Evolutionary conservation across 2,797 vertebrate species (phyloP).

Genomic region (Enteromius treurensis): DNA sequence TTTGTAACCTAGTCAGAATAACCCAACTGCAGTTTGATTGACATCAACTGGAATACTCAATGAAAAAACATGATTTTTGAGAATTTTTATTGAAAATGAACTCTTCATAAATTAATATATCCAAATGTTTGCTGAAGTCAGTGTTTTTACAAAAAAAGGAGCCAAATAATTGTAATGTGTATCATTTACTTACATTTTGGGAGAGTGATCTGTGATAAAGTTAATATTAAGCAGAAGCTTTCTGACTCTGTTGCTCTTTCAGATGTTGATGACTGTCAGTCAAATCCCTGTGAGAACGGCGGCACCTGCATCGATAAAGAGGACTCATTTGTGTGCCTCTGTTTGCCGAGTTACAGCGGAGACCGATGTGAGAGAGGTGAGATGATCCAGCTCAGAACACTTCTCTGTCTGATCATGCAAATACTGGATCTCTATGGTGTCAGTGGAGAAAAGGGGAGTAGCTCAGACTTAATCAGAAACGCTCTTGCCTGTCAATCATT

Average conservation of each 20-base stretch:
- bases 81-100: no score
- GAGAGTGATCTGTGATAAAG: not conserved
- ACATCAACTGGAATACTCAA: no score
- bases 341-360: slow-evolving; percentile 93
- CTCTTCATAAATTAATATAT: no score
- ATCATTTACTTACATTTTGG: not conserved
- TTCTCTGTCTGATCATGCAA: not conserved
- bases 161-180: not conserved
- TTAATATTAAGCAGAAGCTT: not conserved
- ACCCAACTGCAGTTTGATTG: no score
- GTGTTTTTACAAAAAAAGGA: not conserved
- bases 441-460: not conserved
- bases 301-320: slow-evolving; percentile 95
- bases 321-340: slow-evolving; percentile 91
- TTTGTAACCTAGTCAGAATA: no score
- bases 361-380: slow-evolving; percentile 94
- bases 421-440: not conserved
- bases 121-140: no score
- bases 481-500: not conserved
- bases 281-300: slow-evolving; percentile 93
- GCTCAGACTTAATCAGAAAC: not conserved
- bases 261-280: slow-evolving; percentile 94
- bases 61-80: no score
- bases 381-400: slow-evolving; percentile 36
- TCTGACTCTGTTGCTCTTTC: slow-evolving; percentile 28